Base-by-base conservation (phyloP, 2,113 vertebrate genomes). In the Heterochromis multidens region DNA sequence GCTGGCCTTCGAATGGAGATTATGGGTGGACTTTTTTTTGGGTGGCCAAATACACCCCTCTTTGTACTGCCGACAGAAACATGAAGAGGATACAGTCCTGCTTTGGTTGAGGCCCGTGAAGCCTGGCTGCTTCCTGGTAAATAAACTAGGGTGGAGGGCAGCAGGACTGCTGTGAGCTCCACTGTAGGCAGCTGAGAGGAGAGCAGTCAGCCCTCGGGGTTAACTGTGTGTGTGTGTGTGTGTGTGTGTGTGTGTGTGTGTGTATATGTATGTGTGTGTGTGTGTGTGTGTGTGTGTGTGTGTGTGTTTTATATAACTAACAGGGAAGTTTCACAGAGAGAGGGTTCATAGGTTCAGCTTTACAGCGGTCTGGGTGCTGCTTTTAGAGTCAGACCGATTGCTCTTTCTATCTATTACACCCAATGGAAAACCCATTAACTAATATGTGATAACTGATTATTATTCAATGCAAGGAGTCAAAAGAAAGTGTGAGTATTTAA, bases 71-170 rank as follows among this genome's bases (percentile, higher is more conserved):
- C 1, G 10, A 83, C 77, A 81, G 59, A 84, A 57, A 82, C 62
- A 85, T 31, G 62, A 82, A 86, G 35, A 81, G 52, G 56, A 80
- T 1, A 74, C 86, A 33, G 35, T 84, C 65, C 43, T 90, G 84
- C 74, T 91, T 78, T 63, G 77, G 81, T 49, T 61, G 33, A 80
- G 84, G 76, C 83, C 82, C 77, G 49, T 63, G 77, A 81, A 84
- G 72, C 57, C 80, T 17, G 46, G 16, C 40, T 82, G 86, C 67
- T 88, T 93, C 89, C 89, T 92, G 92, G 82, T 93, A 93, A 94
- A 93, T 90, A 94, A 92, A 91, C 91, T 21, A 52, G 1, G 7
- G 65, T 62, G 65, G 62, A 79, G 58, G 61, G 29, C 56, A 19
- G 37, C 6, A 6, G 82, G 46, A 79, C 79, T 77, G 84, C 83